Conservation (phyloP, 2,888 invertebrate genomes). For the Coelogynopora nodosa region DNA sequence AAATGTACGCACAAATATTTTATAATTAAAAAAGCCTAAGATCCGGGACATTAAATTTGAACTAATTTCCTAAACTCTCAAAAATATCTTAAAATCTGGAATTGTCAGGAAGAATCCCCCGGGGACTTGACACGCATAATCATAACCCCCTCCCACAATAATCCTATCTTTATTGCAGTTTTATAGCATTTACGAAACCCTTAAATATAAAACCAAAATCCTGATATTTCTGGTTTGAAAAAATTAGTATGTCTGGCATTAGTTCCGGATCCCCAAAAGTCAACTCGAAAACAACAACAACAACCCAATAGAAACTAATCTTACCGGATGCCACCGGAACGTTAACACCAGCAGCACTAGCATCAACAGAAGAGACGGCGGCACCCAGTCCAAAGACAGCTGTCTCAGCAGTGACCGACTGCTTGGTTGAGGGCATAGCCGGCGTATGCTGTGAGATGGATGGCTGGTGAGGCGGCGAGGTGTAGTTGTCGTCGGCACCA, state of each 20-base stretch:
- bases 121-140: too few species aligned
- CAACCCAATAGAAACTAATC: background rate
- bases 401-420: background rate
- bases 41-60: too few species aligned
- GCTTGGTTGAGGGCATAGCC: background rate
- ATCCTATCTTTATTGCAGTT: too few species aligned
- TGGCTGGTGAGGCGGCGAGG: background rate
- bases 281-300: background rate
- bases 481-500: background rate
- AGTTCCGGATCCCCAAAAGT: background rate
- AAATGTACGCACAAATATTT: too few species aligned
- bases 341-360: background rate
- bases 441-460: background rate
- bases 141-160: too few species aligned
- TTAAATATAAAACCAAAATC: background rate
- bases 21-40: too few species aligned
- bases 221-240: background rate
- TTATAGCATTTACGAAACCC: too few species aligned
- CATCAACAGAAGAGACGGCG: background rate
- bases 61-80: too few species aligned
- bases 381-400: background rate
- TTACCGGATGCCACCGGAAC: too few species aligned
- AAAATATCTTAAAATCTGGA: too few species aligned
- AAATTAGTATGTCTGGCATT: background rate
- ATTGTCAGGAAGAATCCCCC: too few species aligned